Evolutionary conservation across 2,888 invertebrate species (phyloP).

Genomic region (Rhingia campestris): DNA sequence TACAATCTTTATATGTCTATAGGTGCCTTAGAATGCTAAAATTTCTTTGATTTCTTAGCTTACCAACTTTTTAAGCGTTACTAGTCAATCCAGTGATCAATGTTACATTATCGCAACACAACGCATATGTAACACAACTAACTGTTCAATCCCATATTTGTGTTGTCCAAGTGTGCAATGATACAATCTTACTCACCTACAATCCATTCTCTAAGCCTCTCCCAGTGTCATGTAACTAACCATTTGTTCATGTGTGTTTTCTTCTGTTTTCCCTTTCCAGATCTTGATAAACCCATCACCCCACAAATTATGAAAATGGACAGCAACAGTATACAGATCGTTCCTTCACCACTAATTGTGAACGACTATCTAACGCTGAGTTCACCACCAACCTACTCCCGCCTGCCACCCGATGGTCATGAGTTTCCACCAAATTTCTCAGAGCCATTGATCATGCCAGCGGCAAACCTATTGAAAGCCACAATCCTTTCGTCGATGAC

Average conservation of each 20-base stretch:
- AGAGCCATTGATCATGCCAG: conserved; percentile 82
- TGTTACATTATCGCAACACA: no score
- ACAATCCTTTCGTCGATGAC: conserved; percentile 76
- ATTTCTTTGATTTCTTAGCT: no score
- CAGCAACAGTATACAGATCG: conserved; percentile 76
- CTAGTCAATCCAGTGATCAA: no score
- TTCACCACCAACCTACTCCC: conserved; percentile 82
- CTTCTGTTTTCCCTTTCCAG: conserved; percentile 31
- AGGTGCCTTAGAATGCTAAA: no score
- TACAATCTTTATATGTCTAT: no score
- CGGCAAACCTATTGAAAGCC: conserved; percentile 76
- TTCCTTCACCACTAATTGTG: conserved; percentile 79
- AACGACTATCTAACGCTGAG: conserved; percentile 81
- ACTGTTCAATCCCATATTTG: no score
- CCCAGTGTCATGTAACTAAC: conserved; percentile 56
- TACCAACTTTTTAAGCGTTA: no score
- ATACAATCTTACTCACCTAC: not conserved
- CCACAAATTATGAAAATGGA: conserved; percentile 76
- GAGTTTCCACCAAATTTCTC: conserved; percentile 83
- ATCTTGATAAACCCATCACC: conserved; percentile 74
- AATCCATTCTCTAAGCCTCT: not conserved
- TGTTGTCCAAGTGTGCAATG: conserved; percentile 10
- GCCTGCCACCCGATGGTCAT: conserved; percentile 83
- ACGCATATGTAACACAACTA: no score
- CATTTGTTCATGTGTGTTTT: conserved; percentile 20